Percentiles rank a stretch among this genome's conserved stretches.
These are phyloP conservation scores for Tineola bisselliella DNA, from an alignment of 2,888 invertebrate genomes.

Conservation along the genomic window DNA sequence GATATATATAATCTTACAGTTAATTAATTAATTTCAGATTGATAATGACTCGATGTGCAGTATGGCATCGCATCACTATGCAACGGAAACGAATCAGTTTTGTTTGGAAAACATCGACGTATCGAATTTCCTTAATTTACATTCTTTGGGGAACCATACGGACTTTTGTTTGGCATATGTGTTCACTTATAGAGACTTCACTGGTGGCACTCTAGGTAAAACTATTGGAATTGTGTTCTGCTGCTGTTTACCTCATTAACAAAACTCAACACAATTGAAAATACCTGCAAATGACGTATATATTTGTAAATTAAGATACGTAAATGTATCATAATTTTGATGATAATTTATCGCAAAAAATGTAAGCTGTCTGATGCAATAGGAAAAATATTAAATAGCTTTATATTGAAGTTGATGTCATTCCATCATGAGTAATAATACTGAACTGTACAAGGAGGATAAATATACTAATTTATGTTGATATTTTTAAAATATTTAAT, in stretches of 20 bases:
- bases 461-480: no score
- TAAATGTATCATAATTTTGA: no score
- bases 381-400: no score
- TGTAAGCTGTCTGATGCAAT: neutral
- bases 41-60: constrained; percentile 89
- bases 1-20: no score
- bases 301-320: constrained; percentile 8
- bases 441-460: no score
- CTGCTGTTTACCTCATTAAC: no score
- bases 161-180: constrained; percentile 99
- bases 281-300: no score
- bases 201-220: constrained; percentile 91
- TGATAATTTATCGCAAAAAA: no score
- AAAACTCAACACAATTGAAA: no score
- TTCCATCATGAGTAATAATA: neutral
- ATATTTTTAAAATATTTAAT: no score
- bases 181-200: constrained; percentile 97
- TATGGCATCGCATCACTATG: constrained; percentile 33
- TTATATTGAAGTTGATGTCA: neutral
- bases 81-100: constrained; percentile 81
- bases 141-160: constrained; percentile 96
- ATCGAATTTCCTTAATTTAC: constrained; percentile 97
- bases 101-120: constrained; percentile 98
- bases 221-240: no score
- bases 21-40: constrained; percentile 73